Percentiles rank a stretch among this genome's conserved stretches.
Evolutionary conservation across 2,797 vertebrate genomes (phyloP).

Genomic region (Catostomus latipinnis): DNA sequence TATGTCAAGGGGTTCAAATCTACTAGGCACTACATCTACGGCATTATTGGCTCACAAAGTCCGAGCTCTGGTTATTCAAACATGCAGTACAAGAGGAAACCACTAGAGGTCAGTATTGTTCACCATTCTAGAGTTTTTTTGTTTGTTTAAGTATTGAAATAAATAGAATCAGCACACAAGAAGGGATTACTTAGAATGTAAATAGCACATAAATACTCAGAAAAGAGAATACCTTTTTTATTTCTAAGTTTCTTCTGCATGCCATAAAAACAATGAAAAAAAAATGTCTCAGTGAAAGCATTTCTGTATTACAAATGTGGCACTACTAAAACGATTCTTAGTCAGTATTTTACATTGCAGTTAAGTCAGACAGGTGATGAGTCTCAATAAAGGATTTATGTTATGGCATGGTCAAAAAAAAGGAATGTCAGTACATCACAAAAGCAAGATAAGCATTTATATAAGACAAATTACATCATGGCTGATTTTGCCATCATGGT

Average conservation of each 20-base stretch:
- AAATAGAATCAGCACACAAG: not conserved
- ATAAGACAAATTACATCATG: not conserved
- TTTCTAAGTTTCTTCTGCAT: slow-evolving; percentile 74
- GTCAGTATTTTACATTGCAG: slow-evolving; percentile 32
- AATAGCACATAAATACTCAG: slow-evolving; percentile 50
- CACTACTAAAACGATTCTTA: slow-evolving; percentile 36
- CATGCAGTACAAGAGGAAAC: too few relatives aligned
- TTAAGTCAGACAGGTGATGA: slow-evolving; percentile 15
- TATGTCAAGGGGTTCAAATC: too few relatives aligned
- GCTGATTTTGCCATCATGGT: slow-evolving; percentile 7
- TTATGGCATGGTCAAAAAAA: not conserved
- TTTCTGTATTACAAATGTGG: slow-evolving; percentile 69
- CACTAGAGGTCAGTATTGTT: too few relatives aligned
- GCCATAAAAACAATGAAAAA: slow-evolving; percentile 82
- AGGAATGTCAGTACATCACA: slow-evolving; percentile 15
- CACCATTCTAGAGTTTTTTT: too few relatives aligned
- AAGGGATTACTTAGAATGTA: not conserved
- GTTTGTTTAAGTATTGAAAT: too few relatives aligned
- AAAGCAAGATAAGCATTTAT: not conserved
- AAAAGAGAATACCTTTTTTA: slow-evolving; percentile 65
- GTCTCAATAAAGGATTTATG: slow-evolving; percentile 13
- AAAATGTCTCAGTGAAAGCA: slow-evolving; percentile 60
- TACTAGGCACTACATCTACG: too few relatives aligned
- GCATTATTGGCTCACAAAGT: too few relatives aligned
- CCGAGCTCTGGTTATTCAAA: too few relatives aligned